phyloP scores from a whole-genome alignment of 1,140 invertebrate genomes.

The Caerostris darwini region DNA sequence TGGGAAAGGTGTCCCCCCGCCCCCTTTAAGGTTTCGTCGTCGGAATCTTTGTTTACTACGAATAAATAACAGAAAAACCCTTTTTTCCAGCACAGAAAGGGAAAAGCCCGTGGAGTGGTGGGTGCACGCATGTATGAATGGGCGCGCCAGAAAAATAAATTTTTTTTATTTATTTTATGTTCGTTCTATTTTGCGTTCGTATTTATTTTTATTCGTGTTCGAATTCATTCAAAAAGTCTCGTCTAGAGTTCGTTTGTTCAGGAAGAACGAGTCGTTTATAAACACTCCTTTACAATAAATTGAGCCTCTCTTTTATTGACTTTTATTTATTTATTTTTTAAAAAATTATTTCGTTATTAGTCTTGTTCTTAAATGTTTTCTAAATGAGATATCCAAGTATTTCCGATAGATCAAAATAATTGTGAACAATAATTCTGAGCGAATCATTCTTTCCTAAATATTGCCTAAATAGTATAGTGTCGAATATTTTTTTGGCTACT shows the following conservation, averaged over 20 bases:
- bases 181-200: neutral
- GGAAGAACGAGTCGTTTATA: neutral
- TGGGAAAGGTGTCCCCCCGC: neutral
- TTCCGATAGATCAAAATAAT: no score
- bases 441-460: no score
- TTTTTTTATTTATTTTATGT: conserved; percentile 48
- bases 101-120: conserved; percentile 3
- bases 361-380: neutral
- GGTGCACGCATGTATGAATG: conserved; percentile 37
- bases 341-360: neutral
- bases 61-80: conserved; percentile 49
- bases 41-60: conserved; percentile 63
- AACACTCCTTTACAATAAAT: no score
- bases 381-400: no score
- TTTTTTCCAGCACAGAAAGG: neutral
- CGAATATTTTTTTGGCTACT: no score
- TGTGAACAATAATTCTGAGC: no score
- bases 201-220: neutral
- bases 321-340: neutral
- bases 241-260: neutral
- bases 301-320: neutral
- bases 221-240: conserved; percentile 50
- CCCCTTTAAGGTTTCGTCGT: neutral
- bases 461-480: no score
- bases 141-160: neutral